A percentile compares a stretch with the other conserved stretches of the same genome.
phyloP scores from a whole-genome alignment of 2,888 invertebrate species.

The Campoplex capitator region DNA sequence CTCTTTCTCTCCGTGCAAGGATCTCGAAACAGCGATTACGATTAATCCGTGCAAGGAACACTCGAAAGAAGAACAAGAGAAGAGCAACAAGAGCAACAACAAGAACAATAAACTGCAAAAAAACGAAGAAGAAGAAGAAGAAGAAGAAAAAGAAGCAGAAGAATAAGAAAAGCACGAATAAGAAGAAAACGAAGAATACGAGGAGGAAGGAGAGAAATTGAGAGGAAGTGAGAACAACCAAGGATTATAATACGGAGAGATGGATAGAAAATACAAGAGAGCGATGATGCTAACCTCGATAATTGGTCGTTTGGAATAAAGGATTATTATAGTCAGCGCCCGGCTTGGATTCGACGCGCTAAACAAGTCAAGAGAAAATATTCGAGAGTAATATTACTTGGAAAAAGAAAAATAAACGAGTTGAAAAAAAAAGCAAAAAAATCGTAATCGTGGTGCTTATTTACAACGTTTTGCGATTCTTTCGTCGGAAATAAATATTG shows the following conservation, averaged over 20 bases:
- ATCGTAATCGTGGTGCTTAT: not conserved
- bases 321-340: constrained; percentile 33
- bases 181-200: constrained; percentile 28
- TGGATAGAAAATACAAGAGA: constrained; percentile 64
- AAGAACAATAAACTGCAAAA: not conserved
- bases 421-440: not conserved
- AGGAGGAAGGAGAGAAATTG: not conserved
- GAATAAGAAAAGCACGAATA: constrained; percentile 31
- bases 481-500: not conserved
- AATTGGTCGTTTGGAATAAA: constrained; percentile 79
- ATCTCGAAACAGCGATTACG: constrained; percentile 69
- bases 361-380: constrained; percentile 21
- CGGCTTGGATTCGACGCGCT: constrained; percentile 30
- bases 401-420: not conserved
- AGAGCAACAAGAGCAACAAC: constrained; percentile 19
- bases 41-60: constrained; percentile 68
- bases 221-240: constrained; percentile 68
- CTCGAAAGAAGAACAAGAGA: constrained; percentile 65
- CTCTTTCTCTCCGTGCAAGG: constrained; percentile 61
- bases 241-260: constrained; percentile 70
- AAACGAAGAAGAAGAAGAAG: constrained; percentile 50
- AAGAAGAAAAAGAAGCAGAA: constrained; percentile 55
- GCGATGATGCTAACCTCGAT: constrained; percentile 81
- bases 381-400: not conserved
- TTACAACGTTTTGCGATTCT: not conserved